Conservation (phyloP, 2,797 vertebrate species). For the Anguilla obscura region DNA sequence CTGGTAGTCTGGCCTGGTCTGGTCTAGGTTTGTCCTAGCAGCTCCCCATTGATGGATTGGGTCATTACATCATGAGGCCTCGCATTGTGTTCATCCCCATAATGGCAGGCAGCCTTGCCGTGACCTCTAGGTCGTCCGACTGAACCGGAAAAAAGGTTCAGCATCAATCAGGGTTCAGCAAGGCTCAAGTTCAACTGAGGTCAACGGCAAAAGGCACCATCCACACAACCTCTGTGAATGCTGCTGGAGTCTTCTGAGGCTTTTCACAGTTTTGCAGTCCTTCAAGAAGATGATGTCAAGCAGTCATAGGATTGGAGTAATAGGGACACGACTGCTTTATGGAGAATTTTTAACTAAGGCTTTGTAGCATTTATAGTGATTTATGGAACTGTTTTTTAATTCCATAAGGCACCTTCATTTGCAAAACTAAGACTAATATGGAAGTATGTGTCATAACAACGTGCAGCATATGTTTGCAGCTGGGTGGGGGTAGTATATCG, state of each 20-base stretch:
- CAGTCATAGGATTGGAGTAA: neutral
- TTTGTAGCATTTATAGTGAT: neutral
- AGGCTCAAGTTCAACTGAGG: neutral
- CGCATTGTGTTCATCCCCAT: neutral
- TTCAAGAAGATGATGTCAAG: neutral
- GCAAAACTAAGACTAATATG: no score
- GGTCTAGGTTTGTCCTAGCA: neutral
- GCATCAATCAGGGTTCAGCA: neutral
- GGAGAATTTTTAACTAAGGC: neutral
- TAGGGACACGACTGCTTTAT: neutral
- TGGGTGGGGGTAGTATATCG: no score
- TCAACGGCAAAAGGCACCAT: neutral
- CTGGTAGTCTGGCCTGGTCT: neutral
- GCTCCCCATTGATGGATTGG: neutral
- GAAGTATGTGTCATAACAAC: no score
- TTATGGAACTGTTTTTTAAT: no score
- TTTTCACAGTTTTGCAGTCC: neutral
- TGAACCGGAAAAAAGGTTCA: neutral
- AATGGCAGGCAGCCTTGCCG: neutral
- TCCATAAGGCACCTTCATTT: no score
- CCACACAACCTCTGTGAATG: neutral
- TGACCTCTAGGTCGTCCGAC: neutral
- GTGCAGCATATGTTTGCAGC: no score
- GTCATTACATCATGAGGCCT: neutral
- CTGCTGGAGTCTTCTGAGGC: neutral